Percentiles rank a stretch among this genome's conserved stretches.
Conservation (phyloP, 2,797 vertebrate genomes). For the Galagoides demidoff region DNA sequence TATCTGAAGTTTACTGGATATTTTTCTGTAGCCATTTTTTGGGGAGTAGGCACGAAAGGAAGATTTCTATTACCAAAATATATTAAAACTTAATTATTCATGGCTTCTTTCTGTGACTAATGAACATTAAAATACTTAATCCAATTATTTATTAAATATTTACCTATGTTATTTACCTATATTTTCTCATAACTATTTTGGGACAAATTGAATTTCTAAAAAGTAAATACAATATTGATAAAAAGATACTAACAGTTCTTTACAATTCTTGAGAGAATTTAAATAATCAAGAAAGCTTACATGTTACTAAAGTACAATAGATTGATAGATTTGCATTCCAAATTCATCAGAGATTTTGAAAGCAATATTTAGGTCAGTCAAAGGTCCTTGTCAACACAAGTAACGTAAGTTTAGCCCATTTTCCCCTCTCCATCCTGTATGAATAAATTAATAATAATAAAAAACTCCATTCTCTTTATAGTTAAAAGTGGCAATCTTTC, state of each 20-base stretch:
- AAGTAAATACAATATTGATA: neutral
- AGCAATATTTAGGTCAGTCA: neutral
- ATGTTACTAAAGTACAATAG: neutral
- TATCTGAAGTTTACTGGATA: neutral
- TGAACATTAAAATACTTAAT: neutral
- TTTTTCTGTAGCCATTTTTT: neutral
- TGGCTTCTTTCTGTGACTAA: neutral
- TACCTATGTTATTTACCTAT: neutral
- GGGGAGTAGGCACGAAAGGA: neutral
- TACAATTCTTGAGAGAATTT: neutral
- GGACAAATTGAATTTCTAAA: neutral
- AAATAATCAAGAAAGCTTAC: neutral
- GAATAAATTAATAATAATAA: neutral
- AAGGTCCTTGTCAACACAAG: neutral
- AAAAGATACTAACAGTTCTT: neutral
- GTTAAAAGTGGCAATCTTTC: neutral
- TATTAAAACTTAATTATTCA: neutral
- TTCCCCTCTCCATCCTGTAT: neutral
- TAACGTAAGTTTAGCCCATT: neutral
- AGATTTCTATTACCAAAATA: neutral
- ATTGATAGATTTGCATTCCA: neutral
- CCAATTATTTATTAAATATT: neutral
- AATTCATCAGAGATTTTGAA: neutral
- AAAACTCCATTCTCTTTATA: neutral
- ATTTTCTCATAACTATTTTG: neutral